A percentile compares a stretch with the other conserved stretches of the same genome.
Conservation (phyloP, 2,888 invertebrate genomes). For the Caenorhabditis sp. region DNA sequence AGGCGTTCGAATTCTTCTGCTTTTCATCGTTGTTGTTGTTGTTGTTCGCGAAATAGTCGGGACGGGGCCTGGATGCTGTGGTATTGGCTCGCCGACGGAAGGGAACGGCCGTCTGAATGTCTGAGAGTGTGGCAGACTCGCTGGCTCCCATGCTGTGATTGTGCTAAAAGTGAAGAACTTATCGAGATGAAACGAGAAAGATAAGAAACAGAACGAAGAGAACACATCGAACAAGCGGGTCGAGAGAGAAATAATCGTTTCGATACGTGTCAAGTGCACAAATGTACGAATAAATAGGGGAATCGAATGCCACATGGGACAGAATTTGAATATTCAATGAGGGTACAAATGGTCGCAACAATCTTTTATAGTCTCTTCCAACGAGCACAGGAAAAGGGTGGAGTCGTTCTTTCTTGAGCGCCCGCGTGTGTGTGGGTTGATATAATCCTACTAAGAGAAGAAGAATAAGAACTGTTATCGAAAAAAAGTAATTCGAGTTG, state of each 20-base stretch:
- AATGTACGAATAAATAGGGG: too few relatives aligned
- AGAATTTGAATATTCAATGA: neutral
- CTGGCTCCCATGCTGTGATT: constrained; percentile 49
- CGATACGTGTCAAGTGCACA: too few relatives aligned
- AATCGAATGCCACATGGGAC: neutral
- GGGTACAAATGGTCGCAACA: neutral
- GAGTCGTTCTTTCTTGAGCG: constrained; percentile 1
- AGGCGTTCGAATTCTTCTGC: constrained; percentile 31
- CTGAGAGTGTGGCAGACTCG: constrained; percentile 35
- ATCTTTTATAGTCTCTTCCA: neutral
- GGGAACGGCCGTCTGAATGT: neutral
- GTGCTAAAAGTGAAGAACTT: constrained; percentile 36
- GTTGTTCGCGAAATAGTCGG: constrained; percentile 30
- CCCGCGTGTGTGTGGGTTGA: constrained; percentile 9
- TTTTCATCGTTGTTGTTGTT: constrained; percentile 44
- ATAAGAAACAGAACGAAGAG: constrained; percentile 22
- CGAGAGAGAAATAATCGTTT: too few relatives aligned
- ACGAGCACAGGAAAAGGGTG: neutral
- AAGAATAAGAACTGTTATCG: too few relatives aligned
- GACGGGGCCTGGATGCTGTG: constrained; percentile 9
- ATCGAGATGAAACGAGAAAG: neutral
- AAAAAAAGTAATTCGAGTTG: constrained; percentile 7
- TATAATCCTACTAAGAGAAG: constrained; percentile 31
- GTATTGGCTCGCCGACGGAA: constrained; percentile 40
- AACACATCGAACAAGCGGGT: too few relatives aligned